Evolutionary conservation across 2,888 invertebrate genomes (phyloP), one percentile per base, ranked within the genome.

Genomic region (Caenorhabditis macrosperma): DNA sequence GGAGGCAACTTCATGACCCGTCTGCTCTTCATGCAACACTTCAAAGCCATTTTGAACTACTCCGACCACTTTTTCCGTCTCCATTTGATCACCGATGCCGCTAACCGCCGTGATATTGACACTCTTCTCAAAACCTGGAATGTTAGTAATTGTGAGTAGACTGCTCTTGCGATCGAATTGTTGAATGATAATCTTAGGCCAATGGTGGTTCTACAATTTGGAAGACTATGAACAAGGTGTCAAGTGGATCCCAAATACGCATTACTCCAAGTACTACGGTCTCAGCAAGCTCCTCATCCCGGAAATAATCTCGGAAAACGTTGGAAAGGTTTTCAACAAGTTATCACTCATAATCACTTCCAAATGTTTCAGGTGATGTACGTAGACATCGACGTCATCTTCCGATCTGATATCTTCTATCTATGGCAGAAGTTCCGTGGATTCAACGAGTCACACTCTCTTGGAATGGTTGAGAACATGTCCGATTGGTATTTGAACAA

Each of bases 211-310:
- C 15, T 71, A 83, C 52, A 64, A 78, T 22, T 54, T 80, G 28
- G 67, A 75, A 1, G 17, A 71, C 2, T 83, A 64, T 48, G 57
- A 74, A 10, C 48, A 63, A 1, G 26, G 76, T 4, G 78, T 85
- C 1, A 55, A 74, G 2, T 85, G 85, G 85, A 82, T 85, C 48
- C 85, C 83, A 9, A 85, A 83, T 24, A 44, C 44, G 22, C 85
- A 85, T 22, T 85, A 85, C 44, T 85, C 85, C 0, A 78, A 77
- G 5, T 48, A 69, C 1, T 82, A 72, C 28, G 83, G 82, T 15
- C 44, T 85, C 24, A 67, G 66, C 33, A 85, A 85, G 59, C 74
- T 85, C 9, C 15, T 84, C 28, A 54, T 85, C 30, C 79, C 85
- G 7, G 81, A 78, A 46, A 82, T 84, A 28, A 57, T 69, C 3